Base-by-base conservation (phyloP, 2,888 invertebrate species). In the Dorcus parallelipipedus region DNA sequence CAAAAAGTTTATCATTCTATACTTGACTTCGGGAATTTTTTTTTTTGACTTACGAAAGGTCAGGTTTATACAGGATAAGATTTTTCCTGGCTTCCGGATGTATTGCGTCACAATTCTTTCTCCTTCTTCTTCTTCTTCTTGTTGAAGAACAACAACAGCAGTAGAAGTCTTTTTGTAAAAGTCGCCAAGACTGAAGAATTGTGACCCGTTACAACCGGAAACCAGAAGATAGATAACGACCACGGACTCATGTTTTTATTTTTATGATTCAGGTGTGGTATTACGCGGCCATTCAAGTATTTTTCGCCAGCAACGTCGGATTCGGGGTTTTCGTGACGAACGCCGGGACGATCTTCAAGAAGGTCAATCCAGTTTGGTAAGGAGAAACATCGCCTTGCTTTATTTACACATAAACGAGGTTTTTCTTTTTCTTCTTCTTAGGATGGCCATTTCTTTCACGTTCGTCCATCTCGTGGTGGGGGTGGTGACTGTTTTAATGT, bases 341-440 rank as follows among this genome's bases (percentile, higher is more conserved):
- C 45, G 86, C 86, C 9, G 86, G 86, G 23, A 81, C 84, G 43
- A 77, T 86, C 33, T 86, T 86, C 68, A 83, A 82, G 61, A 82
- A 86, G 75, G 83, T 82, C 50, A 86, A 86, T 75, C 85, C 86
- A 38, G 80, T 86, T 71, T 86, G 86, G 87, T 86, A 78, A 81
- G 80, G 17, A 33, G 7, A 33, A 50, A 50, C 14, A 5, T 42
- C 10, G 17, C 1, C 10, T 7, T 6, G 6, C 14, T 9, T 9
- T n/a, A 43, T 43, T 8, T 8, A 17, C 7, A 43, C 3, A 43
- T 3, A 20, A 20, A 20, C n/a, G 38, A 7, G 14, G 14, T 14
- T 14, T 14, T 14, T 14, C 14, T 14, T 4, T 43, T 43, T 45
- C 23, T 2, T 45, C 23, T 45, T 45, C 45, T 49, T 77, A 86